Evolutionary conservation across 2,797 vertebrate genomes (phyloP).

Genomic region (Mionectes olivaceus): DNA sequence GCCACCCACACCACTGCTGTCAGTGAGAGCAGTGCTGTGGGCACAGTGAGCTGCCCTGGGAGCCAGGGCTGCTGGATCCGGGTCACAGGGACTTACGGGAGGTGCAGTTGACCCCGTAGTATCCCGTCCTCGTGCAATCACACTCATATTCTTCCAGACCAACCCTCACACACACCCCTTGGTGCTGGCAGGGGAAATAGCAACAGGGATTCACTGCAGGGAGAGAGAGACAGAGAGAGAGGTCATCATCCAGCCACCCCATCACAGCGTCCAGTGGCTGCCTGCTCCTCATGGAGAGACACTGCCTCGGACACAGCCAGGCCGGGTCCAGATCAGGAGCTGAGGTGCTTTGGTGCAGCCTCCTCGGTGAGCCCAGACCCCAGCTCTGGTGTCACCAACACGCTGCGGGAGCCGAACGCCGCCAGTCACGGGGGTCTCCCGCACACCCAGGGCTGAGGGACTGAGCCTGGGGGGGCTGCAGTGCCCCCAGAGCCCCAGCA

Average conservation of each 20-base stretch:
- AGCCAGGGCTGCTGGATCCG: accelerated
- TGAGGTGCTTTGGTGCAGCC: background rate
- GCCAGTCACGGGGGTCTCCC: background rate
- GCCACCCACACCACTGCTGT: accelerated
- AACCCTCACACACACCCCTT: conserved; percentile 87
- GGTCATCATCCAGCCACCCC: background rate
- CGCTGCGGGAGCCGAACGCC: background rate
- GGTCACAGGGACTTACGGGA: conserved; percentile 81
- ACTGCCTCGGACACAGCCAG: accelerated
- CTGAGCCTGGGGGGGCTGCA: background rate
- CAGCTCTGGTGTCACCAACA: accelerated
- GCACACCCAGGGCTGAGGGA: accelerated
- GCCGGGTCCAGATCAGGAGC: accelerated
- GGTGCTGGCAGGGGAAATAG: conserved; percentile 92
- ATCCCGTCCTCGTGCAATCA: conserved; percentile 93
- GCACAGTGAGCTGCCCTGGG: background rate
- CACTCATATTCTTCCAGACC: conserved; percentile 84
- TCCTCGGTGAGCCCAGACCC: background rate
- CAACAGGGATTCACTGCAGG: conserved; percentile 92
- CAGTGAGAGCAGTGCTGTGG: background rate
- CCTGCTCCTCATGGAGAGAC: accelerated
- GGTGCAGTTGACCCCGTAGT: conserved; percentile 89
- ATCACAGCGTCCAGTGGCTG: accelerated
- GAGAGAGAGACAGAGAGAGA: background rate
- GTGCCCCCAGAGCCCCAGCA: background rate